Evolutionary conservation across 2,888 invertebrate genomes (phyloP).

Genomic region (Drosophila pseudotalamancana): DNA sequence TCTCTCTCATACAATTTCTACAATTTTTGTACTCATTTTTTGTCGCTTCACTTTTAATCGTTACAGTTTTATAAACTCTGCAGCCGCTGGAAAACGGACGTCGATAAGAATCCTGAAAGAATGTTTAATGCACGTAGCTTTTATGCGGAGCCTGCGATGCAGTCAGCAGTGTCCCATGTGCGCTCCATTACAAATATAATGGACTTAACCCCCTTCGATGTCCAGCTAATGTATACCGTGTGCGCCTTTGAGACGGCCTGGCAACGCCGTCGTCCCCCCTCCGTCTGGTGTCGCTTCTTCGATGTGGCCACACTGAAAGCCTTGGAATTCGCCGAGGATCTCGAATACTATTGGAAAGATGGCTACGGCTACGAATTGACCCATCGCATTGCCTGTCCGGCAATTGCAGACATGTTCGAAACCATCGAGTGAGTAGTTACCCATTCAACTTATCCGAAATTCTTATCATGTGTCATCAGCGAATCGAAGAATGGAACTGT

Average conservation of each 20-base stretch:
- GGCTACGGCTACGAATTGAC: slow-evolving; percentile 91
- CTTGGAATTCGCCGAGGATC: slow-evolving; percentile 90
- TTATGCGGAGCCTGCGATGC: slow-evolving; percentile 86
- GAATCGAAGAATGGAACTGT: too few relatives aligned
- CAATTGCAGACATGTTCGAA: slow-evolving; percentile 89
- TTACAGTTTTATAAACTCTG: slow-evolving; percentile 92
- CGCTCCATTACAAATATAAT: slow-evolving; percentile 87
- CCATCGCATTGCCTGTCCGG: slow-evolving; percentile 90
- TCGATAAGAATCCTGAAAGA: slow-evolving; percentile 88
- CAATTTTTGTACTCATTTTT: background rate
- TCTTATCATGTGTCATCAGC: too few relatives aligned
- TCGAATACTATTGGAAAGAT: slow-evolving; percentile 92
- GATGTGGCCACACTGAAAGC: slow-evolving; percentile 86
- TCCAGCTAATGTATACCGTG: slow-evolving; percentile 88
- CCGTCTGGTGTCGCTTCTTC: slow-evolving; percentile 93
- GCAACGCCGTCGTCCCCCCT: slow-evolving; percentile 86
- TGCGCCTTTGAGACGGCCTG: slow-evolving; percentile 95
- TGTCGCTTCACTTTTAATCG: slow-evolving; percentile 1
- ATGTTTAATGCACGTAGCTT: slow-evolving; percentile 86
- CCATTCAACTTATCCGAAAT: background rate
- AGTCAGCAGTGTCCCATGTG: slow-evolving; percentile 85
- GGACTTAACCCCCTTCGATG: slow-evolving; percentile 86
- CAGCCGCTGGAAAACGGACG: slow-evolving; percentile 88
- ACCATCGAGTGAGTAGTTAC: slow-evolving; percentile 87
- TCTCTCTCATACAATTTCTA: background rate